Evolutionary conservation across 2,888 invertebrate species (phyloP), one percentile per base, ranked within the genome.

Genomic region (Odontocerum albicorne): DNA sequence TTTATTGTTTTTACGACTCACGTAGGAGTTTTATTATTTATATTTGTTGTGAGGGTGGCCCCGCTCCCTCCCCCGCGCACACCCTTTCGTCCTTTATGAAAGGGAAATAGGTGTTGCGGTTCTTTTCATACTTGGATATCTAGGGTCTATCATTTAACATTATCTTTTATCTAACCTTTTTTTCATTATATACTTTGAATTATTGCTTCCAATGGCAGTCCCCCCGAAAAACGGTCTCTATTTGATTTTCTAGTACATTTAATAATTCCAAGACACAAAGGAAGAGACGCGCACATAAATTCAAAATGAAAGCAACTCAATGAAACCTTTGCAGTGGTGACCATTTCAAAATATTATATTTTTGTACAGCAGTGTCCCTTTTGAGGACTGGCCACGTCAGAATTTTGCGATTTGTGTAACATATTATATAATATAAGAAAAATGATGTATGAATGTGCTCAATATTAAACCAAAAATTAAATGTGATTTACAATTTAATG

Each of bases 1-100:
- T 62, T 62, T 62, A 61, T 62, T 60, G 62, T 62, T 62, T 61
- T 62, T 61, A 62, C 59, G 60, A 57, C 57, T 57, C 59, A 60
- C 59, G 60, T 61, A 62, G 61, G 61, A 57, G 57, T 59, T 55
- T 59, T 55, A 61, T 62, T 62, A 62, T 61, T 62, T 62, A 62
- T 61, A 62, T 61, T 62, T 61, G 61, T 62, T 59, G 52, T 55
- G 55, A 55, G 57, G 53, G 59, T 42, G 46, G 52, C 16, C 42
- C 32, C 47, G 32, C 31, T 40, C 38, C 27, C 33, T 40, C 10
- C 33, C 49, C 20, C 20, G 33, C 32, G 35, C 38, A 13, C 19
- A 16, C 43, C 6, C 31, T 20, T 44, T 22, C 31, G 43, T 44
- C 43, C 22, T 21, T 49, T 49, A 22, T 6, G 10, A 42, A 43